Base-by-base conservation (phyloP, 2,888 invertebrate species). In the Caenorhabditis sinica region DNA sequence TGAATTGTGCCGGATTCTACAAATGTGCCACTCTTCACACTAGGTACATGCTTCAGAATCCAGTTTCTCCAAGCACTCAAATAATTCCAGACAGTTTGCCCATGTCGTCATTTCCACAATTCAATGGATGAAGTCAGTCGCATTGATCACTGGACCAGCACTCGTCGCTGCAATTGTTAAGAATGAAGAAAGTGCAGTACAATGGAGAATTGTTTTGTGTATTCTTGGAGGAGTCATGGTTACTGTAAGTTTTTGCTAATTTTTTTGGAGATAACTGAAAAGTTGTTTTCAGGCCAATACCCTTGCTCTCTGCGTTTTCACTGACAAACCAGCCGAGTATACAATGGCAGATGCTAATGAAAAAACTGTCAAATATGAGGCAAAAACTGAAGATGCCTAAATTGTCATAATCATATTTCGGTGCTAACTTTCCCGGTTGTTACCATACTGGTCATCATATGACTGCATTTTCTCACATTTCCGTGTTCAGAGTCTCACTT, bases 91-190 rank as follows among this genome's bases (percentile, higher is more conserved):
- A 79, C 89, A 89, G 65, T 89, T 87, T 66, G 88, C 88, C 6
- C 89, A 89, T 43, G 87, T 91, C 65, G 89, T 91, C 23, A 87
- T 91, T 9, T 89, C 91, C 0, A 88, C 86, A 51, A 88, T 90
- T 58, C 91, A 91, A 68, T 90, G 90, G 86, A 89, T 90, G 85
- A 91, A 91, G 74, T 91, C 90, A 69, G 82, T 91, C n/a, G 88
- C 90, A 3, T 75, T 91, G 43, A 89, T 91, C 53, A 84, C 84
- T n/a, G 90, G 90, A 11, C 91, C 91, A 11, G 88, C 88, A 6
- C 72, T 90, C 30, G 89, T 90, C 20, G 77, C 84, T 9, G 80
- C 87, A 0, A 86, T 90, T 28, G 88, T 90, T 1, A 75, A 82
- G 20, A 84, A 90, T 36, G 90, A 90, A 58, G 86, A 69, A 1